Evolutionary conservation across 2,797 vertebrate genomes (phyloP).

Genomic region (Glossophaga mutica): DNA sequence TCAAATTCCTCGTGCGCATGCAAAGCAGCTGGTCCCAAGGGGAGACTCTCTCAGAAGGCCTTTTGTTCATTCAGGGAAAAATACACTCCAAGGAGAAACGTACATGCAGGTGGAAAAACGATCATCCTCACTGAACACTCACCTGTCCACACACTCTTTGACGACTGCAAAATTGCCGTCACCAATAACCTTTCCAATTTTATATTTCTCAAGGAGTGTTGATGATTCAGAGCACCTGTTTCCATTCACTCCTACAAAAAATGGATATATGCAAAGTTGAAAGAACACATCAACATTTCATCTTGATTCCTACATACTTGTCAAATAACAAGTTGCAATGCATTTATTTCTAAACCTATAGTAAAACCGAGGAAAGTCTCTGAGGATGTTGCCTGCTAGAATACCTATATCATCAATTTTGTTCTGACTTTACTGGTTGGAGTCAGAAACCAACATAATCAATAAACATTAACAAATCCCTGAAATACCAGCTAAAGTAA

Average conservation of each 20-base stretch:
- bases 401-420: background rate
- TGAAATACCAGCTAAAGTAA: slow-evolving; percentile 15
- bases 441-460: background rate
- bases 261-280: slow-evolving; percentile 11
- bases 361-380: background rate
- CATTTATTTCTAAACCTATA: slow-evolving; percentile 35
- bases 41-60: background rate
- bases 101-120: background rate
- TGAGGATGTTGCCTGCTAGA: background rate
- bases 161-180: slow-evolving; percentile 99
- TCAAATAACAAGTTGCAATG: background rate
- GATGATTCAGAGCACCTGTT: slow-evolving; percentile 86
- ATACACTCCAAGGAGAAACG: background rate
- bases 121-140: slow-evolving; percentile 55
- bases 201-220: slow-evolving; percentile 92
- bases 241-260: slow-evolving; percentile 88
- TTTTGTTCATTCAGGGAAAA: background rate
- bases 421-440: background rate
- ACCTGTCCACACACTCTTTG: slow-evolving; percentile 96
- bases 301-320: background rate
- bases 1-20: background rate
- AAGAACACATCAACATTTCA: slow-evolving; percentile 35
- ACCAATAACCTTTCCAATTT: slow-evolving; percentile 95
- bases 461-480: slow-evolving; percentile 10
- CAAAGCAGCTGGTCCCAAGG: background rate